A percentile compares a stretch with the other conserved stretches of the same genome.
Conservation (phyloP, 2,888 invertebrate genomes). For the Schrankia costaestrigalis region DNA sequence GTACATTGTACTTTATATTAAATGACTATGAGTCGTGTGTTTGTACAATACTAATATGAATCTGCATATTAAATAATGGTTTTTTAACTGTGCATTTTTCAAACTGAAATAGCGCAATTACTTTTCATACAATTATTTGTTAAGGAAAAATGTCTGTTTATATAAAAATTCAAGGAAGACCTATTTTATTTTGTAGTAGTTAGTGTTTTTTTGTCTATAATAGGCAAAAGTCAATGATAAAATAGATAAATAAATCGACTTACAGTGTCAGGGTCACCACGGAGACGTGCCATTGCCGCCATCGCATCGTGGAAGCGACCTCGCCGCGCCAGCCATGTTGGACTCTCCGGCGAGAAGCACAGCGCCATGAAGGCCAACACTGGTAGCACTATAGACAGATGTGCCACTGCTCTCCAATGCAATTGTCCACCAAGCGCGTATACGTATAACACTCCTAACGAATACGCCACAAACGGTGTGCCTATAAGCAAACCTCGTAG, state of each 20-base stretch:
- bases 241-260: too few relatives aligned
- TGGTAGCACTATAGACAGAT: slow-evolving; percentile 82
- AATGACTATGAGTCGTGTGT: too few relatives aligned
- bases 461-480: slow-evolving; percentile 87
- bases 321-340: slow-evolving; percentile 85
- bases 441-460: slow-evolving; percentile 86
- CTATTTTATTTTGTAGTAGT: too few relatives aligned
- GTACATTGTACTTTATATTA: too few relatives aligned
- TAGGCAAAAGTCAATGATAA: too few relatives aligned
- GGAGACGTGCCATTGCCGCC: slow-evolving; percentile 81
- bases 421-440: slow-evolving; percentile 86
- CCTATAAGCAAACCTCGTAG: slow-evolving; percentile 85
- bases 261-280: slow-evolving; percentile 81
- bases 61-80: background rate
- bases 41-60: slow-evolving; percentile 3
- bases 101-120: too few relatives aligned
- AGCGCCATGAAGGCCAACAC: slow-evolving; percentile 81
- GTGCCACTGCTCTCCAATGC: slow-evolving; percentile 86
- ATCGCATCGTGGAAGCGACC: slow-evolving; percentile 78
- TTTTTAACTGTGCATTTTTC: too few relatives aligned
- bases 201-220: too few relatives aligned
- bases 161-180: too few relatives aligned
- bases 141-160: too few relatives aligned
- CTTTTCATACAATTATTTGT: too few relatives aligned
- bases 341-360: slow-evolving; percentile 86